Base-by-base conservation (phyloP, 2,888 invertebrate species). In the Catocala fraxini region DNA sequence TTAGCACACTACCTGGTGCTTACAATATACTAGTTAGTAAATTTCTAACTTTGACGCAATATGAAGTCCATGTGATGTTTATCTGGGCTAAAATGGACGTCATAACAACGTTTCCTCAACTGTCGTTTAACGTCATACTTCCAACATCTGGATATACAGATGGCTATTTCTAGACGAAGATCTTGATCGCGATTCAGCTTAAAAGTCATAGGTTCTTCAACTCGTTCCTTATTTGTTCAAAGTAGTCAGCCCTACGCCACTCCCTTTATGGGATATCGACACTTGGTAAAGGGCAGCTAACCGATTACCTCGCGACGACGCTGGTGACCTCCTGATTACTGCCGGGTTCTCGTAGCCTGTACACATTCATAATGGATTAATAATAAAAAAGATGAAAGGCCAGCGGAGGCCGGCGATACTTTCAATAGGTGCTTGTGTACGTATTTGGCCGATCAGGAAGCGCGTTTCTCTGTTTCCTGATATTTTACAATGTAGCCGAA, bases 371-470 rank as follows among this genome's bases (percentile, higher is more conserved):
- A 84, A 83, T 85, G 83, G 80, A 83, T 81, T 82, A 83, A 84
- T 82, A 81, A 81, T 83, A 81, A 83, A 84, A 76, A 81, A 84
- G 82, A 85, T 82, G 86, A 87, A 88, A 88, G 87, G 89, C 88
- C 88, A 86, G 81, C 80, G 76, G 80, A 73, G 79, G 73, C 71
- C 71, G 71, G 66, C 73, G 60, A 79, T 81, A 78, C 82, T 80
- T 85, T 83, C 82, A 84, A 84, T 79, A 79, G 74, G 73, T 69
- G 70, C 68, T 75, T 66, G 78, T 64, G 53, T 73, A 78, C 84
- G 75, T 85, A 84, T 86, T 85, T 85, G 87, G 84, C 70, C 60
- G 82, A 84, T 77, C 87, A 86, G 88, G 88, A 88, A 88, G 83
- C 83, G 53, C 69, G 59, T 71, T 78, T 68, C 72, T 79, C 74